Evolutionary conservation across 2,113 vertebrate species (phyloP).

Genomic region (Rhea americana): DNA sequence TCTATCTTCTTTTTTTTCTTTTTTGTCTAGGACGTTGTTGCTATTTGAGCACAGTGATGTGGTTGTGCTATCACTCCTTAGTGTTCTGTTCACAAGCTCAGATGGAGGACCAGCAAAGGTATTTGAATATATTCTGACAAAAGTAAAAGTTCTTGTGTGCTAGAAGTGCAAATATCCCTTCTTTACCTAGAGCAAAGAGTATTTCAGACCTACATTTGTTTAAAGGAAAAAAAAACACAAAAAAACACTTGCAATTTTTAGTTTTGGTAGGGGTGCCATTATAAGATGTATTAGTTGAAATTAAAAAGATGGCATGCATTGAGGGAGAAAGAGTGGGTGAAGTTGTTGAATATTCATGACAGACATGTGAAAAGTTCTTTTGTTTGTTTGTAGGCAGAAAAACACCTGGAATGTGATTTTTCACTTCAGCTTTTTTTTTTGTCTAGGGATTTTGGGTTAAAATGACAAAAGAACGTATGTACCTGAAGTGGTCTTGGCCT

Average conservation of each 20-base stretch:
- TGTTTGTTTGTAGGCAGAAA: not conserved
- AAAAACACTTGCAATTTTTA: not conserved
- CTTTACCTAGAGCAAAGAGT: not conserved
- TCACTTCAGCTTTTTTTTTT: not conserved
- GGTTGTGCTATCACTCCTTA: conserved; percentile 91
- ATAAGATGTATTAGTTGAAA: not conserved
- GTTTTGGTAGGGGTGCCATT: not conserved
- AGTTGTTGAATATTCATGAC: not conserved
- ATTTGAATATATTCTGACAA: conserved; percentile 5
- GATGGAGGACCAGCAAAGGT: conserved; percentile 97
- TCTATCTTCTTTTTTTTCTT: conserved; percentile 34
- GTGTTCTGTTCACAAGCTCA: conserved; percentile 92
- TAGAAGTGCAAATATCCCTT: not conserved
- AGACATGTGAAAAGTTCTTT: not conserved
- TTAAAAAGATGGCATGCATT: not conserved
- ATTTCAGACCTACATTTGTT: not conserved
- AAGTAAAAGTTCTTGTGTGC: not conserved
- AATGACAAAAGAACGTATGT: not conserved
- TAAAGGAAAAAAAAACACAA: no score
- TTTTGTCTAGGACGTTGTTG: conserved; percentile 85
- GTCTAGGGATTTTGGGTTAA: not conserved
- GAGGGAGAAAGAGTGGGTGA: not conserved
- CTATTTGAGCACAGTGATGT: conserved; percentile 96
- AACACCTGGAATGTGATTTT: not conserved
- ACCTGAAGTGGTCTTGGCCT: not conserved